These are phyloP conservation scores for Dendroctonus valens DNA, from an alignment of 1,140 invertebrate genomes.

Conservation along the genomic window DNA sequence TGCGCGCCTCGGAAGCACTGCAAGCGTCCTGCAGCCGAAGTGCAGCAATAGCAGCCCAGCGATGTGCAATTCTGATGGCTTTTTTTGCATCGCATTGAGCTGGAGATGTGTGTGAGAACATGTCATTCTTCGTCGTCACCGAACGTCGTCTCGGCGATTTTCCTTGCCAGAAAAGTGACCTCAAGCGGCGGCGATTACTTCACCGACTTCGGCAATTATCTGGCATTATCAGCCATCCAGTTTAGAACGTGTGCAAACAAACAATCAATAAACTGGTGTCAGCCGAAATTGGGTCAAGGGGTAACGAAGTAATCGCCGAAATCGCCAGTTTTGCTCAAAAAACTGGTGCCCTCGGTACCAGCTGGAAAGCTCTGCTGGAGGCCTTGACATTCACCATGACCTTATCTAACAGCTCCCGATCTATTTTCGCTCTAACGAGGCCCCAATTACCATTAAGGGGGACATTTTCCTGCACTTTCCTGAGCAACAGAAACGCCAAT, in stretches of 20 bases:
- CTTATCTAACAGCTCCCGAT: constrained; percentile 24
- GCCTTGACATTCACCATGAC: constrained; percentile 26
- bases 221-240: too few species aligned
- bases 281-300: too few species aligned
- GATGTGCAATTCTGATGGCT: constrained; percentile 24
- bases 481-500: not conserved
- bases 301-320: too few species aligned
- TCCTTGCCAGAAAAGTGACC: too few species aligned
- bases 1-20: not conserved
- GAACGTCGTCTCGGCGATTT: too few species aligned
- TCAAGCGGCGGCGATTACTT: too few species aligned
- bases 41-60: not conserved
- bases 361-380: too few species aligned
- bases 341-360: too few species aligned
- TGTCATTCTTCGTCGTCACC: constrained; percentile 17
- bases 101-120: constrained; percentile 23
- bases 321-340: too few species aligned
- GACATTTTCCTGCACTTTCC: not conserved
- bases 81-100: constrained; percentile 8
- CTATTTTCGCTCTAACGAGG: constrained; percentile 8
- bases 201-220: too few species aligned
- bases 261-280: too few species aligned
- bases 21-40: not conserved
- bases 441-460: constrained; percentile 1
- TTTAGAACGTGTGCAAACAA: too few species aligned